Percentiles rank a stretch among this genome's conserved stretches.
phyloP scores from a whole-genome alignment of 2,113 vertebrate species.

The Excalfactoria chinensis region DNA sequence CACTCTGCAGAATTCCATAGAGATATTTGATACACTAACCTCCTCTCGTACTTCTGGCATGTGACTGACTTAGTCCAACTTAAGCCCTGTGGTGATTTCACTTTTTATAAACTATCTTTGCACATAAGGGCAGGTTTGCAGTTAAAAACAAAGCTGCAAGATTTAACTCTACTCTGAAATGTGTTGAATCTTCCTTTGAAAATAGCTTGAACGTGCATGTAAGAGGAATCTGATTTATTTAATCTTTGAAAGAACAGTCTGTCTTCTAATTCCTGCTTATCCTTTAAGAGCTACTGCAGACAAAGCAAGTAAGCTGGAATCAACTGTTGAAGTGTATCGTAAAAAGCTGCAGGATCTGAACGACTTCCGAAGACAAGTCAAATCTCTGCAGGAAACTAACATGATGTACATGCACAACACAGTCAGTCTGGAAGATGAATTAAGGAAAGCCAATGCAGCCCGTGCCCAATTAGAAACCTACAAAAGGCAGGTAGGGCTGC shows the following conservation, averaged over 20 bases:
- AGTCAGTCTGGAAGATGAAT: conserved; percentile 93
- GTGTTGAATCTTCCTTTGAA: not conserved
- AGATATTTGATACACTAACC: not conserved
- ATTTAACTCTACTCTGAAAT: not conserved
- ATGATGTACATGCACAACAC: conserved; percentile 98
- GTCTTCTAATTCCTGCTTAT: not conserved
- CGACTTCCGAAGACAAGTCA: conserved; percentile 93
- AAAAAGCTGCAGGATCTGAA: conserved; percentile 95
- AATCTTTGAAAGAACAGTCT: not conserved
- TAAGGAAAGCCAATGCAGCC: conserved; percentile 94
- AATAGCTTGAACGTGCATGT: not conserved
- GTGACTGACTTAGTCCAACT: not conserved
- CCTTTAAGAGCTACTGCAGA: conserved; percentile 79
- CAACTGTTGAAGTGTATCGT: conserved; percentile 92
- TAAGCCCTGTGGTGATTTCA: not conserved
- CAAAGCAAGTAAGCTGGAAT: conserved; percentile 91
- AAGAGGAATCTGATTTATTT: not conserved
- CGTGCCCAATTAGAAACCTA: conserved; percentile 94
- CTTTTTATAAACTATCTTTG: not conserved
- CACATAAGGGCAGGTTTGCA: not conserved
- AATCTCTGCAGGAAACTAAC: conserved; percentile 94
- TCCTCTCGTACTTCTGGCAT: not conserved
- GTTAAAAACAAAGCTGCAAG: not conserved
- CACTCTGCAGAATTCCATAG: not conserved
- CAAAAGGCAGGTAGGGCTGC: conserved; percentile 87